Base-by-base conservation (phyloP, 2,888 invertebrate genomes). In the Synergus gifuensis region DNA sequence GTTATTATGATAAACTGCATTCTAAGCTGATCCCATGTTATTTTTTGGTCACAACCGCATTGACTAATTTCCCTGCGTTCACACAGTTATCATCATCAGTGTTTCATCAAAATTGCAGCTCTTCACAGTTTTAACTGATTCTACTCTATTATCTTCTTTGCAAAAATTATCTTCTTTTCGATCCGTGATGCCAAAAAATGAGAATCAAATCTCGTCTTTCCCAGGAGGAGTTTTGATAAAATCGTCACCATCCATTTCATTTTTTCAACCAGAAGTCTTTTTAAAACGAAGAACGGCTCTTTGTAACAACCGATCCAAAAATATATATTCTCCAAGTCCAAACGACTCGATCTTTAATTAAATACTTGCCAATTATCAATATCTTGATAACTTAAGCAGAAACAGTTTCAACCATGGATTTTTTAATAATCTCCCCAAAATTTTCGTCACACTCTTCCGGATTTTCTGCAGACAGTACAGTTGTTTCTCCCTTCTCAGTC, bases 361-460 rank as follows among this genome's bases (percentile, higher is more conserved):
- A 46, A 46, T 18, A 18, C 18, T 66, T 44, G 22, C n/a, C 0
- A 42, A 18, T 0, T 44, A 66, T 66, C 22, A 18, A 66, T 42
- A 9, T 9, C 18, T 22, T 18, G 67, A 67, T 46, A 44, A 63
- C 64, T 85, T 95, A 97, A 93, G 96, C 96, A 88, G 96, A 96
- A 88, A 97, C 97, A 88, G 97, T 97, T 92, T 98, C 97, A 90
- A 97, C 97, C 95, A 98, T 97, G 83, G 97, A 96, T 93, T 98
- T 97, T 93, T 97, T 98, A 87, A 98, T 97, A 88, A 98, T 96
- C 93, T 98, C 97, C 78, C 97, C 97, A 90, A 98, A 97, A 92
- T 97, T 97, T 89, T 97, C 97, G 86, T 94, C 94, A 87, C 93
- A 93, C 78, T 94, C 94, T 64, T 90, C 84, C 80, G 84, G 87